Evolutionary conservation across 2,113 vertebrate species (phyloP), one percentile per base, ranked within the genome.

Genomic region (Plecturocebus donacophilus): DNA sequence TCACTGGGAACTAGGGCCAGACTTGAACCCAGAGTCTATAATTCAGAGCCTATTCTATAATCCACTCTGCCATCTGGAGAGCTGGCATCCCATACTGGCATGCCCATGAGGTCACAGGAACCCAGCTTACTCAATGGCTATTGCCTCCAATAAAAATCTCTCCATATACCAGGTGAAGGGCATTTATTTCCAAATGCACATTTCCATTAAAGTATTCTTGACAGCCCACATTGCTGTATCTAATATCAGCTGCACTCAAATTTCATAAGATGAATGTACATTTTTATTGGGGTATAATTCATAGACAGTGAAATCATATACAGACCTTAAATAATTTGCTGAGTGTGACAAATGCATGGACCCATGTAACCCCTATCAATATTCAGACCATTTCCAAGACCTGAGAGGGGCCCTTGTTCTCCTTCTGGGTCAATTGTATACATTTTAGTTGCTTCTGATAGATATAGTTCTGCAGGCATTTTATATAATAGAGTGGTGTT

Each of bases 381-480:
- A 77, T 4, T 58, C 12, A 87, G 56, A 75, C 45, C 27, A 80
- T 83, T 92, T 68, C 71, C 23, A 86, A 77, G 20, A 71, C 4
- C 19, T 30, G 12, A 54, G n/a, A 87, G 85, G 27, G 12, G 77
- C 6, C 6, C 1, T 58, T 91, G 23, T 73, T 45, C 2, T 21
- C 0, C 5, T n/a, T 85, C 45, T 77, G n/a, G 0, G 40, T 81
- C 84, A 94, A 38, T 1, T 77, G 32, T 20, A 82, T 47, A n/a
- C 11, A 49, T 71, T 68, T 82, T 61, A 73, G 23, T 89, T 91
- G 61, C 30, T 94, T 77, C 75, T 91, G 35, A 40, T 20, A 71
- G 56, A 91, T 61, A 54, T 38, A 79, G 6, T 70, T 97, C 70
- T 89, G 16, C 21, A 42, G 40, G 70, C n/a, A 92, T 45, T 97